Percentiles rank a stretch among this genome's conserved stretches.
These are phyloP conservation scores for Calonectris borealis DNA, from an alignment of 2,113 vertebrate genomes.

Conservation along the genomic window DNA sequence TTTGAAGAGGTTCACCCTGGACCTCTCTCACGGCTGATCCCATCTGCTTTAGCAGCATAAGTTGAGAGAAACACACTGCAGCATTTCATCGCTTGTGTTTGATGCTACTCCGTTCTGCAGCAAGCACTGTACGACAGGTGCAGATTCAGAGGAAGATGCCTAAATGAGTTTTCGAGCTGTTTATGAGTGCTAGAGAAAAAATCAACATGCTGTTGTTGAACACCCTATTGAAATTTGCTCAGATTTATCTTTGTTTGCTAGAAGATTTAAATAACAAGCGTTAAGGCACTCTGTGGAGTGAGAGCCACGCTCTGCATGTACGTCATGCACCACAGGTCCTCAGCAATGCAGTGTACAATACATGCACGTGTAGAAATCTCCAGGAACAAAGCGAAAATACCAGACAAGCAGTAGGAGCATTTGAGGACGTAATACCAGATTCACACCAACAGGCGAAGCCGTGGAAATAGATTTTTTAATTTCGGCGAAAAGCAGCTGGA, in stretches of 20 bases:
- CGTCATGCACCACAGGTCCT: fast-evolving
- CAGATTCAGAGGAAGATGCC: not conserved
- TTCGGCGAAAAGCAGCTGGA: not conserved
- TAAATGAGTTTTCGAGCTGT: not conserved
- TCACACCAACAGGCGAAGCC: not conserved
- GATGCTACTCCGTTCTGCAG: not conserved
- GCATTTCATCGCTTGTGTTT: not conserved
- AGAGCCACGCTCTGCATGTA: not conserved
- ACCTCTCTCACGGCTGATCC: not conserved
- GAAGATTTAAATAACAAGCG: not conserved
- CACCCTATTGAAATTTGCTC: not conserved
- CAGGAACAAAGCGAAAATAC: not conserved
- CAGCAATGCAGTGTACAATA: not conserved
- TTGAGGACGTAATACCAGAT: not conserved
- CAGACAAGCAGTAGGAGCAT: not conserved
- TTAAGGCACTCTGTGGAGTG: not conserved
- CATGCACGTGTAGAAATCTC: fast-evolving
- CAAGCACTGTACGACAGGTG: fast-evolving
- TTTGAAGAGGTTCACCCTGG: not conserved
- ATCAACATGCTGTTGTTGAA: not conserved
- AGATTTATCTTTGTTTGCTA: not conserved
- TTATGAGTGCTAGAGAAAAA: not conserved
- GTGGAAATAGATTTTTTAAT: not conserved
- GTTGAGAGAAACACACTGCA: not conserved
- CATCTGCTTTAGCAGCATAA: not conserved